Percentiles rank a stretch among this genome's conserved stretches.
Conservation (phyloP, 2,888 invertebrate genomes). For the Acanthococcus lagerstroemiae region DNA sequence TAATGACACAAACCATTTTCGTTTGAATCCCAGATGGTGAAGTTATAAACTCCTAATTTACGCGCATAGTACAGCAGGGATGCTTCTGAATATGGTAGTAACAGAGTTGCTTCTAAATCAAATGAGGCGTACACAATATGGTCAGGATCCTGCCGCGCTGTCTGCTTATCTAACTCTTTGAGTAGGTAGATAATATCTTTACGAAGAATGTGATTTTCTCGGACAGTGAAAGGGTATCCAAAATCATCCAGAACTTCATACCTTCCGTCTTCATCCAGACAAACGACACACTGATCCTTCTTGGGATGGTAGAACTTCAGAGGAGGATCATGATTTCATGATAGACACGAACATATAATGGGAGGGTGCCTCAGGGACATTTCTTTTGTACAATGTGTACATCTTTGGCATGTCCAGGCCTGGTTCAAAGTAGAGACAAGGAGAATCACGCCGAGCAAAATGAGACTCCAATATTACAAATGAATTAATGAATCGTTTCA, state of each 20-base stretch:
- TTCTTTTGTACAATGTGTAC: not conserved
- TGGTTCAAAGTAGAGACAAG: not conserved
- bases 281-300: not conserved
- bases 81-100: not conserved
- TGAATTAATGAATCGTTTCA: not conserved
- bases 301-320: not conserved
- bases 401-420: not conserved
- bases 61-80: not conserved
- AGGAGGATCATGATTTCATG: not conserved
- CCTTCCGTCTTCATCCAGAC: not conserved
- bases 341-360: too few relatives aligned
- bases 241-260: not conserved
- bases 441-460: not conserved
- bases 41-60: not conserved
- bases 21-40: not conserved
- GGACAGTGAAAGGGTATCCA: not conserved
- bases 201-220: not conserved
- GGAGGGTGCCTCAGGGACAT: not conserved
- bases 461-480: not conserved
- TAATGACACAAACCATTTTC: conserved; percentile 14
- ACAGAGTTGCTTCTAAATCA: not conserved
- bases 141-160: not conserved
- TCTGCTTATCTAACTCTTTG: not conserved
- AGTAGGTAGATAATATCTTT: not conserved
- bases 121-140: not conserved